These are phyloP conservation scores for Pomacea canaliculata DNA, from an alignment of 2,888 invertebrate species.

Conservation along the genomic window DNA sequence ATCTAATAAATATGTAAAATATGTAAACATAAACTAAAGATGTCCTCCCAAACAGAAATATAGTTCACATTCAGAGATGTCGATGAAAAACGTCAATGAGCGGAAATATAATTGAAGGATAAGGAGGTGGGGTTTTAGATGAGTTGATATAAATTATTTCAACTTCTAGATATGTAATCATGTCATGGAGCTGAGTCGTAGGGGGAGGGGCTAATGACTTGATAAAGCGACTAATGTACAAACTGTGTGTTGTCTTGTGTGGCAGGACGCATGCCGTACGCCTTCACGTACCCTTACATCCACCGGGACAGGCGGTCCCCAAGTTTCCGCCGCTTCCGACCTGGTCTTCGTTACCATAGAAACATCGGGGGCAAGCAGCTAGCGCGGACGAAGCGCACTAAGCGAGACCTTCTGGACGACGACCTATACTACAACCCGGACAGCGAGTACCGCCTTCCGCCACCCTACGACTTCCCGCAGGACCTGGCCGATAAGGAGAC, in stretches of 20 bases:
- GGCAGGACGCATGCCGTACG: not conserved
- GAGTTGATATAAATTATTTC: no score
- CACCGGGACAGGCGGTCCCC: slow-evolving; percentile 20
- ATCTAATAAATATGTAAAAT: no score
- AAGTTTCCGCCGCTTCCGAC: not conserved
- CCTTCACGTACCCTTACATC: not conserved
- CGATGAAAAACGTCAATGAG: no score
- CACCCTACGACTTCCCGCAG: slow-evolving; percentile 13
- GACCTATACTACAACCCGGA: slow-evolving; percentile 22
- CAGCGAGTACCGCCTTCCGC: slow-evolving; percentile 1
- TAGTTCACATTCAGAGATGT: no score
- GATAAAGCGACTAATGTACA: no score
- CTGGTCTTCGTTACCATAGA: not conserved
- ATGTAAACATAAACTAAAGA: no score
- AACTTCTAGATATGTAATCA: no score
- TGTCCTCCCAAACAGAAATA: no score
- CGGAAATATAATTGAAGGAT: no score
- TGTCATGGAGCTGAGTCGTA: no score
- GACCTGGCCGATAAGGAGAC: not conserved
- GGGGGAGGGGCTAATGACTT: no score
- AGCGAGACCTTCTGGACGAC: slow-evolving; percentile 38
- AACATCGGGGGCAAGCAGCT: slow-evolving; percentile 13
- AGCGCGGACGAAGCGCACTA: slow-evolving; percentile 33
- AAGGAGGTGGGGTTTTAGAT: no score
- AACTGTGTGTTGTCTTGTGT: not conserved